A percentile compares a stretch with the other conserved stretches of the same genome.
These are phyloP conservation scores for Callopanchax toddi DNA, from an alignment of 2,113 vertebrate genomes.

Conservation along the genomic window DNA sequence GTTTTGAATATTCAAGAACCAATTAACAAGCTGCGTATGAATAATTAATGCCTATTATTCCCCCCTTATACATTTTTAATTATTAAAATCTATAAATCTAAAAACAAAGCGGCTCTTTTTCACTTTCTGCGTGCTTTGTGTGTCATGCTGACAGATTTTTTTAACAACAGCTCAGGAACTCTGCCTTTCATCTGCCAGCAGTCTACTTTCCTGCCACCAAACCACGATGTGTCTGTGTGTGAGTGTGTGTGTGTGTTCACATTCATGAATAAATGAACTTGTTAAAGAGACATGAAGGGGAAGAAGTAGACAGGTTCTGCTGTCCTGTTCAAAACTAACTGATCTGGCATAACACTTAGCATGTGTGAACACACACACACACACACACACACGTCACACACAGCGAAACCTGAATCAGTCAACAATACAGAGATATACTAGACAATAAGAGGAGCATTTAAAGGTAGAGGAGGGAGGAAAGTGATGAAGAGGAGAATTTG, in stretches of 20 bases:
- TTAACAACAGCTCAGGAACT: slow-evolving; percentile 69
- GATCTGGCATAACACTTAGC: slow-evolving; percentile 54
- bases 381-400: slow-evolving; percentile 15
- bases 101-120: slow-evolving; percentile 60
- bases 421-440: slow-evolving; percentile 6
- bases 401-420: slow-evolving; percentile 5
- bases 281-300: slow-evolving; percentile 74
- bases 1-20: slow-evolving; percentile 75
- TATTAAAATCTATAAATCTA: slow-evolving; percentile 73
- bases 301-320: slow-evolving; percentile 67
- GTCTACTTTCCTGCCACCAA: slow-evolving; percentile 59
- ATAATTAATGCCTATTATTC: slow-evolving; percentile 74
- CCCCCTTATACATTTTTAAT: slow-evolving; percentile 65
- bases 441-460: slow-evolving; percentile 30
- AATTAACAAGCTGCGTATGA: slow-evolving; percentile 69
- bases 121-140: slow-evolving; percentile 31
- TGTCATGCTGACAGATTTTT: slow-evolving; percentile 54
- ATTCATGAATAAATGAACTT: slow-evolving; percentile 76
- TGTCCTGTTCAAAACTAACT: slow-evolving; percentile 72
- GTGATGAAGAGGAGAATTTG: background rate
- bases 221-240: slow-evolving; percentile 38
- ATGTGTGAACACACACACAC: slow-evolving; percentile 44
- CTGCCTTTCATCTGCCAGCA: slow-evolving; percentile 68
- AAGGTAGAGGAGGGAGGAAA: background rate
- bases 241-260: slow-evolving; percentile 16